Base-by-base conservation (phyloP, 2,888 invertebrate species). In the Zygogramma bicolorata region DNA sequence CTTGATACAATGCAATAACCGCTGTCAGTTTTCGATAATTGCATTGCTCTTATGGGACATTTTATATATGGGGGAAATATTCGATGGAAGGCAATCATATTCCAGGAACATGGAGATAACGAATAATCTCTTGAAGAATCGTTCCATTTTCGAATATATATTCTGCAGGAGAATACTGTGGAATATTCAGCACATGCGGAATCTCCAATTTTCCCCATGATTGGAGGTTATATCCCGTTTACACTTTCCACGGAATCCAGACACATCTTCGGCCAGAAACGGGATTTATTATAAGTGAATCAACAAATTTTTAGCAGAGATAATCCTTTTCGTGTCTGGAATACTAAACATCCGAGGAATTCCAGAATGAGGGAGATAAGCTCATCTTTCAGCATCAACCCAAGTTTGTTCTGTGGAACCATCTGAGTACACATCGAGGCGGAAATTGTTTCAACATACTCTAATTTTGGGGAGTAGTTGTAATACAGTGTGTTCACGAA, bases 211-310 rank as follows among this genome's bases (percentile, higher is more conserved):
- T 53, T 25, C 22, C 22, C n/a, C n/a, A 42, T 15, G 25, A 53
- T 53, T 53, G 53, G 53, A 53, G 27, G 5, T 25, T 25, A n/a
- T 25, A 53, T n/a, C 22, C 25, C 25, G 53, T 53, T 53, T 15
- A 25, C 18, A 18, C 42, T 18, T 42, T 42, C 7, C 42, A n/a
- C 53, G 53, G 1, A 53, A 27, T 25, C 53, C n/a, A n/a, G 27
- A 53, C 53, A 53, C n/a, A 53, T 53, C 25, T 53, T 53, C 22
- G 27, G n/a, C 18, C 63, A 7, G 7, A 27, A 63, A 10, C 4
- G 27, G 29, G 46, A 46, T 63, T 40, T 20, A 42, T 42, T 42
- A 25, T 63, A 7, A 46, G 46, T 63, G 46, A 46, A 46, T 63
- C 46, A 63, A 63, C 42, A 46, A 42, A 63, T 63, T 29, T 31